These are phyloP conservation scores for Terrapene triunguis DNA, from an alignment of 2,113 vertebrate genomes.

Conservation along the genomic window DNA sequence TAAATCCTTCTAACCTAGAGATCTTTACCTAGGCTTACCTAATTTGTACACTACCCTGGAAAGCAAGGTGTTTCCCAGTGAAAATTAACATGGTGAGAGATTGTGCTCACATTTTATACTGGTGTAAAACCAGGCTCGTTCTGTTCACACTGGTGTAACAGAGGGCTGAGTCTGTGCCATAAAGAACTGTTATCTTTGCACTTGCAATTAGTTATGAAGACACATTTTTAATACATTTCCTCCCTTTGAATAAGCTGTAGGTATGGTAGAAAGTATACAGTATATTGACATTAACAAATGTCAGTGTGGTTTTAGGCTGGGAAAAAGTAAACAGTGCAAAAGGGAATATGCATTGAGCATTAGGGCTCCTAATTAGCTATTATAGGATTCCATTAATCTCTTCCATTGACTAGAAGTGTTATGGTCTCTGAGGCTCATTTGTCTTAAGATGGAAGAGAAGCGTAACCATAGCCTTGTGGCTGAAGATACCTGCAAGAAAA, in stretches of 20 bases:
- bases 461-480: constrained; percentile 48
- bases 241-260: constrained; percentile 32
- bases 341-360: constrained; percentile 31
- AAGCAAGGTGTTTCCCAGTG: not conserved
- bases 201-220: constrained; percentile 21
- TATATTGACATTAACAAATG: constrained; percentile 30
- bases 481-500: not conserved
- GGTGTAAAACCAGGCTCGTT: constrained; percentile 33
- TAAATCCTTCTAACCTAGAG: not conserved
- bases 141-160: constrained; percentile 55
- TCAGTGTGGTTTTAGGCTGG: constrained; percentile 18
- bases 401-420: constrained; percentile 58
- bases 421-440: constrained; percentile 42
- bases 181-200: constrained; percentile 22
- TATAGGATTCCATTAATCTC: constrained; percentile 72
- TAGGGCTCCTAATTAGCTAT: constrained; percentile 65
- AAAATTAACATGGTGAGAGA: not conserved
- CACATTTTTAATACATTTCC: constrained; percentile 41
- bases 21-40: not conserved
- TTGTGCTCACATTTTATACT: constrained; percentile 28
- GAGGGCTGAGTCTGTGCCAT: constrained; percentile 37
- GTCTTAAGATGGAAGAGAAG: constrained; percentile 65
- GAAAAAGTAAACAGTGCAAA: constrained; percentile 43
- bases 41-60: not conserved
- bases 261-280: constrained; percentile 11